Evolutionary conservation across 53 echinoderm and acorn worm species (phyloP).

Genomic region (Astropecten irregularis): DNA sequence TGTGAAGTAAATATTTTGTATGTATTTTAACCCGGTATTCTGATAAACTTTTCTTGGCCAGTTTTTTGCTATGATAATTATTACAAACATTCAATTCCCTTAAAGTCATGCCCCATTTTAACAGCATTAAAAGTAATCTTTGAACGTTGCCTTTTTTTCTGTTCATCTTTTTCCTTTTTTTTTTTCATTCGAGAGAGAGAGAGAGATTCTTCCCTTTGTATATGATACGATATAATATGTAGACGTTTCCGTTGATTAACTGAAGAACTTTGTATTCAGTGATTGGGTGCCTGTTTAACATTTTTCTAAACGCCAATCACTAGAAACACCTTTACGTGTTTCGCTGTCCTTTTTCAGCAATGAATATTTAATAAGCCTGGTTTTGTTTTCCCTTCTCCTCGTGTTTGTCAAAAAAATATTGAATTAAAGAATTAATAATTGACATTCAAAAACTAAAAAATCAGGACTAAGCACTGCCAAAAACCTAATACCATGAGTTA

Average conservation of each 20-base stretch:
- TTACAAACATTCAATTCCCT: no score
- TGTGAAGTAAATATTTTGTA: background rate
- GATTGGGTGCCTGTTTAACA: conserved; percentile 12
- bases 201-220: no score
- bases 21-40: background rate
- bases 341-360: conserved; percentile 23
- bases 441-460: background rate
- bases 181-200: no score
- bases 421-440: background rate
- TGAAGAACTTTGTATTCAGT: no score
- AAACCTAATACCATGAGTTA: background rate
- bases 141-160: no score
- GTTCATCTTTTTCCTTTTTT: no score
- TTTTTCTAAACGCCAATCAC: conserved; percentile 28
- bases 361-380: conserved; percentile 1
- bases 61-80: no score
- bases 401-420: background rate
- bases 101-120: no score
- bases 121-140: no score
- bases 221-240: no score
- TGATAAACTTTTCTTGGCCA: no score
- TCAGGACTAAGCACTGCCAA: conserved; percentile 25
- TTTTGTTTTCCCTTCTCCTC: background rate
- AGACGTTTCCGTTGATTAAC: no score
- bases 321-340: background rate